A percentile compares a stretch with the other conserved stretches of the same genome.
Evolutionary conservation across 2,797 vertebrate species (phyloP).

Genomic region (Tragelaphus eurycerus): DNA sequence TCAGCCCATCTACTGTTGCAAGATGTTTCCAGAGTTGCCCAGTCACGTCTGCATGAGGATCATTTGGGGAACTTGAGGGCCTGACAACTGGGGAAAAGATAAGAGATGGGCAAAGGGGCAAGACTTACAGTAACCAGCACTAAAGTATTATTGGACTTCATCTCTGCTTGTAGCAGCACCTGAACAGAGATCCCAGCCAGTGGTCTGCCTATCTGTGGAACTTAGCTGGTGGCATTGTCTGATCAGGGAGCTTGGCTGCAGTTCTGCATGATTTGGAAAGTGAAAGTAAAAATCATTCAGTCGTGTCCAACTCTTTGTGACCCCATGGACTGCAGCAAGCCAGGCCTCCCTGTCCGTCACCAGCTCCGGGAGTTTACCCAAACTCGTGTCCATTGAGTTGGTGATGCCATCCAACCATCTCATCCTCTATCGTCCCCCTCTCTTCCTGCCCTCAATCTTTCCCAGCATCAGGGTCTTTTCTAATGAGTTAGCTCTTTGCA

Average conservation of each 20-base stretch:
- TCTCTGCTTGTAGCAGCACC: neutral
- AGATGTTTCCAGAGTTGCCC: neutral
- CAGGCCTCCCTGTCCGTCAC: neutral
- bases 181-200: neutral
- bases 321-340: neutral
- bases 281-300: neutral
- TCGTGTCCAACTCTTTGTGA: neutral
- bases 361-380: neutral
- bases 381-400: fast-evolving
- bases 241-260: neutral
- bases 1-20: neutral
- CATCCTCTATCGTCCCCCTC: neutral
- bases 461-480: neutral
- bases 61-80: neutral
- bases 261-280: neutral
- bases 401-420: neutral
- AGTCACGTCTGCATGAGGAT: neutral
- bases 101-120: neutral
- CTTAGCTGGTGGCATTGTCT: neutral
- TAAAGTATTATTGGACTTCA: neutral
- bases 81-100: neutral
- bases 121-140: neutral
- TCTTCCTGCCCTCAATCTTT: neutral
- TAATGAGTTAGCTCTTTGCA: neutral
- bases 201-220: neutral